Conservation (phyloP, 2,888 invertebrate genomes). For the Shargacucullia verbasci region DNA sequence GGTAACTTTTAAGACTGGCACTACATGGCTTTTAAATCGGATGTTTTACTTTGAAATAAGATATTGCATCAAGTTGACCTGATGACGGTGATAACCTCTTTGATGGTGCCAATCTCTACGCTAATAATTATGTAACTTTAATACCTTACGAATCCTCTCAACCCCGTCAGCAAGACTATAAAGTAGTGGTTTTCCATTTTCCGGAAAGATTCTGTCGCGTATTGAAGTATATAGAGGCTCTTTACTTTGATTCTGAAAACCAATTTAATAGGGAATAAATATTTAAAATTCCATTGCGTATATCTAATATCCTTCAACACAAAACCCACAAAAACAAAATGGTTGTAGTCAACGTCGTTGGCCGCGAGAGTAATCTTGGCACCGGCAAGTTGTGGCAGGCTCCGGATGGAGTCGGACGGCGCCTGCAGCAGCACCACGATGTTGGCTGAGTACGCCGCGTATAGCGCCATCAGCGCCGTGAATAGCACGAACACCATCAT, state of each 20-base stretch:
- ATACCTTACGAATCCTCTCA: constrained; percentile 72
- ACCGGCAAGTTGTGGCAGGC: constrained; percentile 84
- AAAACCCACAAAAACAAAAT: constrained; percentile 89
- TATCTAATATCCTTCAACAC: too few relatives aligned
- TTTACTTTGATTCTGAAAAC: constrained; percentile 64
- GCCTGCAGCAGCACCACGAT: constrained; percentile 91
- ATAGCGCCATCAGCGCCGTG: constrained; percentile 86
- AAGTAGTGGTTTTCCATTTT: constrained; percentile 67
- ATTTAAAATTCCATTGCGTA: background rate
- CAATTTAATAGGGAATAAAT: background rate
- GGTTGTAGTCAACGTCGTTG: constrained; percentile 89
- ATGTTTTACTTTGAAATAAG: too few relatives aligned
- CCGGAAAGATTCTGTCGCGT: constrained; percentile 65
- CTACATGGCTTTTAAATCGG: too few relatives aligned
- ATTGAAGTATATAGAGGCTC: constrained; percentile 45
- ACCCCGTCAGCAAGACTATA: constrained; percentile 75
- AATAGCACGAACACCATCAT: constrained; percentile 72
- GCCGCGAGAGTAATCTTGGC: constrained; percentile 89
- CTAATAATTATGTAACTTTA: background rate
- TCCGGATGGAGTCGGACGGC: constrained; percentile 88
- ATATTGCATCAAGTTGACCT: too few relatives aligned
- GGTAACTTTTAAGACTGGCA: too few relatives aligned
- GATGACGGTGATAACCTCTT: too few relatives aligned
- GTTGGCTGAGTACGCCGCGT: constrained; percentile 91
- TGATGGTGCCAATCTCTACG: too few relatives aligned